phyloP scores from a whole-genome alignment of 2,888 invertebrate species.

The Cosmorhoe ocellata region DNA sequence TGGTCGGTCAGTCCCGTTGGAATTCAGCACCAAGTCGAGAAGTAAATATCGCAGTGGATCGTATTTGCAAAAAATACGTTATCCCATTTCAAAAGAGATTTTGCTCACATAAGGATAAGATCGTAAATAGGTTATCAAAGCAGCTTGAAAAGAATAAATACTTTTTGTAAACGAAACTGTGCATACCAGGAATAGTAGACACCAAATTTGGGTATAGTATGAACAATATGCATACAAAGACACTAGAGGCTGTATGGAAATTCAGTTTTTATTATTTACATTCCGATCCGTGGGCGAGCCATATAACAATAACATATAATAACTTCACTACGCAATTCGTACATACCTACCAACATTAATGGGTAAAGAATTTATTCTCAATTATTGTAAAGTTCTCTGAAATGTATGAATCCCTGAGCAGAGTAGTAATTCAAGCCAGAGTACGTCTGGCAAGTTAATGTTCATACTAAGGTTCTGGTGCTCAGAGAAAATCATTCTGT shows the following conservation, averaged over 20 bases:
- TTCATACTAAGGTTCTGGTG: no score
- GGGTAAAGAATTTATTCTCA: slow-evolving; percentile 60
- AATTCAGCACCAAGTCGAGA: slow-evolving; percentile 14
- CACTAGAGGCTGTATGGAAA: slow-evolving; percentile 23
- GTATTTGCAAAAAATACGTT: slow-evolving; percentile 1
- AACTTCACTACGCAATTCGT: slow-evolving; percentile 66
- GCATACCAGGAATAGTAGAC: slow-evolving; percentile 17
- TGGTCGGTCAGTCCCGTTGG: slow-evolving; percentile 9
- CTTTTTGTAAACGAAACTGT: slow-evolving; percentile 3
- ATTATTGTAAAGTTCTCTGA: slow-evolving; percentile 52
- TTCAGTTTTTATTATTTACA: slow-evolving; percentile 24
- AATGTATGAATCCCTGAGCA: slow-evolving; percentile 35
- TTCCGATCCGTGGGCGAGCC: slow-evolving; percentile 36
- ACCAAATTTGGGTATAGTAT: slow-evolving; percentile 15
- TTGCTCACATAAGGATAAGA: not conserved
- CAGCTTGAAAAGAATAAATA: not conserved
- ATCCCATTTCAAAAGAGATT: slow-evolving; percentile 1
- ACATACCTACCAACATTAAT: slow-evolving; percentile 38
- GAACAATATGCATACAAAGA: slow-evolving; percentile 22
- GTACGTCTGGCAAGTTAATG: not conserved
- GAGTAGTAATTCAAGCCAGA: slow-evolving; percentile 29
- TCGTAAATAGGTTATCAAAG: not conserved
- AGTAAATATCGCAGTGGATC: slow-evolving; percentile 12
- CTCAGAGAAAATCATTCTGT: no score
- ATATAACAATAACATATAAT: slow-evolving; percentile 63